phyloP scores from a whole-genome alignment of 2,797 vertebrate species.

The Miichthys miiuy region DNA sequence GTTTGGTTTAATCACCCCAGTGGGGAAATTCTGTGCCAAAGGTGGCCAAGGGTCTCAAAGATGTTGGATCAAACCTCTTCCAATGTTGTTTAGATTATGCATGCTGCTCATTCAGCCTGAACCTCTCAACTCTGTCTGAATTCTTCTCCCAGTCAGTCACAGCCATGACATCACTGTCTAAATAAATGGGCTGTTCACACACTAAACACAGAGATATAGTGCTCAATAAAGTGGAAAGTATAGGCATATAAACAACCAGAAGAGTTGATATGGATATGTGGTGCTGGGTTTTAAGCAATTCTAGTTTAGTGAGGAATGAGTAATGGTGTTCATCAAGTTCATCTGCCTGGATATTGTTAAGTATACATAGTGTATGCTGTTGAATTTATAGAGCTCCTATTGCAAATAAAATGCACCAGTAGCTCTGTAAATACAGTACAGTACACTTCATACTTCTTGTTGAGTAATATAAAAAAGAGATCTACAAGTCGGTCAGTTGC shows the following conservation, averaged over 20 bases:
- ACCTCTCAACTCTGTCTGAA: neutral
- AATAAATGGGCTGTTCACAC: neutral
- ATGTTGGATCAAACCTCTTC: neutral
- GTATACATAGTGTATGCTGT: neutral
- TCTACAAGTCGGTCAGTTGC: constrained; percentile 68
- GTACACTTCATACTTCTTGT: neutral
- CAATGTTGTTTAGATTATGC: neutral
- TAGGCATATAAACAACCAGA: neutral
- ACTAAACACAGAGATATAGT: neutral
- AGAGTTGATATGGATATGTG: neutral
- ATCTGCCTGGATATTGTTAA: neutral
- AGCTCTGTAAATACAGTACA: no score
- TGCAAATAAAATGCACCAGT: neutral
- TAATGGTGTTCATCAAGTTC: neutral
- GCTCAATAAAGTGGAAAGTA: neutral
- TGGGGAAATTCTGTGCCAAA: neutral
- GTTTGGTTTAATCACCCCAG: neutral
- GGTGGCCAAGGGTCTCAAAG: neutral
- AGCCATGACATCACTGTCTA: constrained; percentile 6
- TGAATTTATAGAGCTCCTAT: neutral
- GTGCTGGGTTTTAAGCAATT: constrained; percentile 2
- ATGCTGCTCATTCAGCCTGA: neutral
- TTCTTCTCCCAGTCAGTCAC: neutral
- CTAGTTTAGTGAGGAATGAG: neutral
- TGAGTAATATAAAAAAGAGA: constrained; percentile 9